Evolutionary conservation across 2,888 invertebrate species (phyloP).

Genomic region (Pseudolycoriella hygida): DNA sequence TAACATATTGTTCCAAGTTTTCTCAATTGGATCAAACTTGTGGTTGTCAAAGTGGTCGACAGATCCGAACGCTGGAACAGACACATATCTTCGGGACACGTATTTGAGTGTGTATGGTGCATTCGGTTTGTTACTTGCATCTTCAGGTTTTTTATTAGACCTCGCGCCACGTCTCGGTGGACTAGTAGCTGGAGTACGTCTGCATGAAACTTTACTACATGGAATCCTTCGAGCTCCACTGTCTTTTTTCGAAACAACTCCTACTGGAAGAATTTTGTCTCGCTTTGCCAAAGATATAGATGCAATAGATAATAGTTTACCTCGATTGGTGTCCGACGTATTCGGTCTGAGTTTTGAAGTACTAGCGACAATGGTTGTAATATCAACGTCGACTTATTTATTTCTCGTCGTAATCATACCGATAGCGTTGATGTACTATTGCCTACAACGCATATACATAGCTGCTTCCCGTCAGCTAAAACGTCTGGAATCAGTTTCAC

Average conservation of each 20-base stretch:
- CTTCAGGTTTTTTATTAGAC: constrained; percentile 46
- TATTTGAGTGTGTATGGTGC: constrained; percentile 80
- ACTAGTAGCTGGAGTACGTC: constrained; percentile 14
- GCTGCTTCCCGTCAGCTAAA: constrained; percentile 87
- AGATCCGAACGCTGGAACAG: constrained; percentile 37
- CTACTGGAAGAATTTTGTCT: constrained; percentile 40
- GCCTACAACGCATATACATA: constrained; percentile 87
- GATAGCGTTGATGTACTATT: constrained; percentile 63
- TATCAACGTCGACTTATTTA: constrained; percentile 69
- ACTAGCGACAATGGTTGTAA: constrained; percentile 68
- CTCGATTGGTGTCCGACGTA: constrained; percentile 34
- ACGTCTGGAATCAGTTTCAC: constrained; percentile 78
- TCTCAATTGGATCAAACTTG: constrained; percentile 72
- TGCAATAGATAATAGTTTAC: constrained; percentile 26
- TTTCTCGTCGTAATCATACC: constrained; percentile 66
- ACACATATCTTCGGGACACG: constrained; percentile 46
- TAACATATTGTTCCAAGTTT: constrained; percentile 64
- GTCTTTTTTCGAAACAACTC: constrained; percentile 43
- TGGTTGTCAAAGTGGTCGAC: constrained; percentile 74
- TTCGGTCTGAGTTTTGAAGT: constrained; percentile 45
- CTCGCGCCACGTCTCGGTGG: constrained; percentile 47
- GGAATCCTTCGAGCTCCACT: constrained; percentile 34
- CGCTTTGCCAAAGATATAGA: constrained; percentile 34
- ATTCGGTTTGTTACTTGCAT: constrained; percentile 64
- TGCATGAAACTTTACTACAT: constrained; percentile 27